Evolutionary conservation across 2,113 vertebrate species (phyloP).

Genomic region (Macrotus californicus): DNA sequence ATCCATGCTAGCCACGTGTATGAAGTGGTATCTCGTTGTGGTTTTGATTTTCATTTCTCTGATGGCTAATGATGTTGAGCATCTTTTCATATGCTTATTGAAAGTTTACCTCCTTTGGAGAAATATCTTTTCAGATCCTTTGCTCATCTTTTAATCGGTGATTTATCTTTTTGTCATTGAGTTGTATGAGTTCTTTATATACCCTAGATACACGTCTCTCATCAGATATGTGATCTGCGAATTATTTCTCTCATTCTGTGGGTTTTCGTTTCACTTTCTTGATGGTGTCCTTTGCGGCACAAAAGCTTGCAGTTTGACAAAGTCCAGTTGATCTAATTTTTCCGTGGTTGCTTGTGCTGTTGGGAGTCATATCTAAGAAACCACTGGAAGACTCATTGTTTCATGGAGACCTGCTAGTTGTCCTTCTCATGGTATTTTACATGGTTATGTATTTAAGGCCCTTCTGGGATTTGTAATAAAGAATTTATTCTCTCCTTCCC

Average conservation of each 20-base stretch:
- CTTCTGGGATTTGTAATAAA: constrained; percentile 3
- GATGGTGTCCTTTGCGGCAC: no score
- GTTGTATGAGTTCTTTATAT: background rate
- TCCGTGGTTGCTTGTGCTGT: no score
- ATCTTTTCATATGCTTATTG: background rate
- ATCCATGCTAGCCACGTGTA: background rate
- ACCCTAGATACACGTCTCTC: background rate
- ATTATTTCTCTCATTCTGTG: no score
- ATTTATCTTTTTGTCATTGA: background rate
- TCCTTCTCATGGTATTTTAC: background rate
- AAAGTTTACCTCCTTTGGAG: background rate
- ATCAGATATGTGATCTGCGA: background rate
- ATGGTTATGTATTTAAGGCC: background rate
- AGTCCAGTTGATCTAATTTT: no score
- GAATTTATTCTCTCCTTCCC: constrained; percentile 9
- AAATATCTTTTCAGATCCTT: background rate
- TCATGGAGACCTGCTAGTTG: background rate
- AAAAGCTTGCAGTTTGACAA: no score
- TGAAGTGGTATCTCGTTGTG: background rate
- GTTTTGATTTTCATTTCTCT: background rate
- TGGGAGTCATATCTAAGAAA: background rate
- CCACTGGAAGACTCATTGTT: background rate
- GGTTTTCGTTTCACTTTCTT: no score
- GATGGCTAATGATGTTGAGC: background rate
- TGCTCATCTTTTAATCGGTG: background rate